phyloP scores from a whole-genome alignment of 2,113 vertebrate species.

The Rhea americana region DNA sequence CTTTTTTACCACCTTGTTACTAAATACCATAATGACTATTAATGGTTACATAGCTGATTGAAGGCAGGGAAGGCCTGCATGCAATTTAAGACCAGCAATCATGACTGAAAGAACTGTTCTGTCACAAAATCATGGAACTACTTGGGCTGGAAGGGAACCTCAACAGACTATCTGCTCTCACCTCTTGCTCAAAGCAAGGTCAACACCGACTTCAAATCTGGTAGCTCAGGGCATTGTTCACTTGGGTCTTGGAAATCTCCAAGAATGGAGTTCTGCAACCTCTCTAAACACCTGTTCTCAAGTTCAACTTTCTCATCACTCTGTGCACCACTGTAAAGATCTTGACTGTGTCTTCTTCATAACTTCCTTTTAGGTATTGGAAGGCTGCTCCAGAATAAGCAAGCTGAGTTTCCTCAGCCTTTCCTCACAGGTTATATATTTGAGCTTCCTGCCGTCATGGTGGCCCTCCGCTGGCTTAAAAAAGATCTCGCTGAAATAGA shows the following conservation, averaged over 20 bases:
- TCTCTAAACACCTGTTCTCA: neutral
- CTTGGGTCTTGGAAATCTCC: neutral
- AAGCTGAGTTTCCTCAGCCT: neutral
- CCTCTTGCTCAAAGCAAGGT: fast-evolving
- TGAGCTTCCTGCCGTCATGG: neutral
- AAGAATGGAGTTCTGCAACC: neutral
- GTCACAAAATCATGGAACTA: neutral
- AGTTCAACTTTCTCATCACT: fast-evolving
- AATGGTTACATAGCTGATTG: neutral
- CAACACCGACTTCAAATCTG: neutral
- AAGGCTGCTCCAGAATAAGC: neutral
- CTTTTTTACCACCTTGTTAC: neutral
- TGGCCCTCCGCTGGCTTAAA: neutral
- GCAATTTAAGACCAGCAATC: neutral
- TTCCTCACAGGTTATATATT: neutral
- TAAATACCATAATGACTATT: neutral
- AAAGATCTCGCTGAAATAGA: neutral
- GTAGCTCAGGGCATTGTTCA: neutral
- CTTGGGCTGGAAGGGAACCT: neutral
- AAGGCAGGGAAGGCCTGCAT: neutral
- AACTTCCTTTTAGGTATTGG: neutral
- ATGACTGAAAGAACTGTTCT: neutral
- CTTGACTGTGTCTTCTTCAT: neutral
- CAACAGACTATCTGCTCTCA: neutral
- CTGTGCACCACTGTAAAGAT: neutral